Percentiles rank a stretch among this genome's conserved stretches.
Evolutionary conservation across 2,797 vertebrate genomes (phyloP).

Genomic region (Megaceryle alcyon): DNA sequence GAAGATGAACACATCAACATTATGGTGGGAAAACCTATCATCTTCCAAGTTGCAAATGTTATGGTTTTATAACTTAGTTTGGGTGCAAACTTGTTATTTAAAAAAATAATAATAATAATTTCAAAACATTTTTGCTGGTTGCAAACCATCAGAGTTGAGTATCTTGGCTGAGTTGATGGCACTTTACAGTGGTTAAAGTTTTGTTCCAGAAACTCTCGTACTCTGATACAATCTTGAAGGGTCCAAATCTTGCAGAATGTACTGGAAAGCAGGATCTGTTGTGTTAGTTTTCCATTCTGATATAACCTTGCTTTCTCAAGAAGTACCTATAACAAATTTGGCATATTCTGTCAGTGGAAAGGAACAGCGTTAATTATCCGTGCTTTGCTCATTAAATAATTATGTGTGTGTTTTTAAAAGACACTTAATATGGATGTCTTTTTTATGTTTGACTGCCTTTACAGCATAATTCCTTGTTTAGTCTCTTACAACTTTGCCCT

Average conservation of each 20-base stretch:
- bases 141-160: background rate
- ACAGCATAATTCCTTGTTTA: background rate
- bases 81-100: conserved; percentile 1
- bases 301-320: conserved; percentile 49
- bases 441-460: conserved; percentile 45
- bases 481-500: background rate
- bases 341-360: background rate
- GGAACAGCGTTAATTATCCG: background rate
- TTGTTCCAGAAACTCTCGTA: background rate
- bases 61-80: conserved; percentile 29
- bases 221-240: background rate
- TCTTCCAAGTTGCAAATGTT: conserved; percentile 57
- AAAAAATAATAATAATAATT: background rate
- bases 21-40: conserved; percentile 47
- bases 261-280: conserved; percentile 7
- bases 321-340: conserved; percentile 15
- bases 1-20: conserved; percentile 26
- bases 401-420: background rate
- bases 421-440: conserved; percentile 14
- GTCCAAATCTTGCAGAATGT: conserved; percentile 26
- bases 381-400: conserved; percentile 40
- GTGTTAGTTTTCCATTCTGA: background rate
- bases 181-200: background rate
- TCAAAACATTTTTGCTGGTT: background rate
- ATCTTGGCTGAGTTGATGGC: background rate